Base-by-base conservation (phyloP, 2,797 vertebrate species). In the Sardinella longiceps region DNA sequence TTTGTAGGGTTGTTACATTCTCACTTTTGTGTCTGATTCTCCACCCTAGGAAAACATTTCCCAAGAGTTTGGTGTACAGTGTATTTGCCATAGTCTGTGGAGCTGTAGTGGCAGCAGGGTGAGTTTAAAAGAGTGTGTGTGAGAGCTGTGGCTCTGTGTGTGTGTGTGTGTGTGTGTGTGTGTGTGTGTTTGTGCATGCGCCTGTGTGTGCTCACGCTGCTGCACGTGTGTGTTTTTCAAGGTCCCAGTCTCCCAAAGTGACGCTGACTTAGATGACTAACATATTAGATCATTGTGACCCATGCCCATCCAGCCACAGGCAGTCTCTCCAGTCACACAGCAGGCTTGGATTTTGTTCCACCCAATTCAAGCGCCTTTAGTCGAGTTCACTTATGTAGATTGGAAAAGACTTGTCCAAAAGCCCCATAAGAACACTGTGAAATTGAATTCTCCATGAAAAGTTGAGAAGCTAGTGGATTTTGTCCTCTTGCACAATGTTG, bases 61-160 rank as follows among this genome's bases (percentile, higher is more conserved):
- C 94, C 1, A 90, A 85, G 9, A 18, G 10, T 2, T 84, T 95
- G 1, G 88, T 94, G 15, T 95, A 74, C 92, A 93, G 94, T n/a
- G 93, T 96, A 20, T 18, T 88, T 39, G 80, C 91, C 5, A 95
- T 96, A 45, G 89, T 99, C 74, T 60, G 96, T 1, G 98, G 98
- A 1, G 97, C 97, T 83, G 86, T 98, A 87, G 89, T 98, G 87
- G 97, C 98, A 82, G 97, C 97, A 83, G 97, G 97, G 98, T 99
- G 95, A 48, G 48, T 80, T 2, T 10, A 4, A 14, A 2, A 25
- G 23, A 25, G 23, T 60, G 56, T 58, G 23, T 25, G 15, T 51
- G 50, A 18, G 50, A 18, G 50, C 20, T 53, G 14, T 53, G 14
- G n/a, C 20, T 58, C 20, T 58, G 56, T 58, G 30, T 66, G 63